phyloP scores from a whole-genome alignment of 2,797 vertebrate genomes.

The Protonibea diacanthus region DNA sequence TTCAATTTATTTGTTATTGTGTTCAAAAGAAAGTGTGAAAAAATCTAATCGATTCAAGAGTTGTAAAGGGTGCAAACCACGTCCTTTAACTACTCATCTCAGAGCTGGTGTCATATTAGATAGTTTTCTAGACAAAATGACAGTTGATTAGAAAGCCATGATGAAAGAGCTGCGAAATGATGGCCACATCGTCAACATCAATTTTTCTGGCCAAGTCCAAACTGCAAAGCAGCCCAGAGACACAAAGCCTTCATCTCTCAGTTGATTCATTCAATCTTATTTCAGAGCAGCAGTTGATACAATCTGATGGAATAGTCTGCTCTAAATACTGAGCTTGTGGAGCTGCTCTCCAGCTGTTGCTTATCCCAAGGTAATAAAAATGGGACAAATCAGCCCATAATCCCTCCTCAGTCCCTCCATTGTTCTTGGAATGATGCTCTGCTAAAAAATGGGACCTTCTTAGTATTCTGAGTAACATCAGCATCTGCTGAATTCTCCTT shows the following conservation, averaged over 20 bases:
- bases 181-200: slow-evolving; percentile 60
- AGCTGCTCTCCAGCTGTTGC: slow-evolving; percentile 86
- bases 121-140: slow-evolving; percentile 9
- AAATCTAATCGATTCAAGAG: slow-evolving; percentile 5
- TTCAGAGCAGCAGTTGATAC: slow-evolving; percentile 79
- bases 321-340: slow-evolving; percentile 82
- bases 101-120: slow-evolving; percentile 23
- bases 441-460: slow-evolving; percentile 70
- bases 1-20: neutral
- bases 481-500: slow-evolving; percentile 63
- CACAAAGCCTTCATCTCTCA: slow-evolving; percentile 73
- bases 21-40: slow-evolving; percentile 3
- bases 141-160: slow-evolving; percentile 46
- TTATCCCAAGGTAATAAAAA: slow-evolving; percentile 88
- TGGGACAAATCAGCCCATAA: slow-evolving; percentile 85
- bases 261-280: slow-evolving; percentile 82
- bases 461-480: slow-evolving; percentile 67
- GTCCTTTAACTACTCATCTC: slow-evolving; percentile 25
- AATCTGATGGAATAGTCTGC: slow-evolving; percentile 81
- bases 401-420: slow-evolving; percentile 82
- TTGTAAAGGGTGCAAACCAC: slow-evolving; percentile 9
- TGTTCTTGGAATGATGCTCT: slow-evolving; percentile 81
- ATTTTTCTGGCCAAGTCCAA: slow-evolving; percentile 63
- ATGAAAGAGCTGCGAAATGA: slow-evolving; percentile 60
- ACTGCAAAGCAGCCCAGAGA: slow-evolving; percentile 58